Base-by-base conservation (phyloP, 2,797 vertebrate species). In the Hyperoplus immaculatus region DNA sequence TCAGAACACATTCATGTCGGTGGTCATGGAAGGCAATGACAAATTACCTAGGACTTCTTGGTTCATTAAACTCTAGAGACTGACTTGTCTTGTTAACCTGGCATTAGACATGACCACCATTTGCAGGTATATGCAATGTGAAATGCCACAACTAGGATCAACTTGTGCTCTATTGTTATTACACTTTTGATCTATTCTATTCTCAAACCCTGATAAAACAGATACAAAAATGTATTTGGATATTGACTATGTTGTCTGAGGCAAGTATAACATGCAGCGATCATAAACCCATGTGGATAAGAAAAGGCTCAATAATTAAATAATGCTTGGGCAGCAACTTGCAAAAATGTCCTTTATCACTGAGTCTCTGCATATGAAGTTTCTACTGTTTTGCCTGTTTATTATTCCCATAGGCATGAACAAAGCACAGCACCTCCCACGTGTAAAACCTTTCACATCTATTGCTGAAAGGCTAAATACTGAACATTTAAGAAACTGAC, bases 401-500 rank as follows among this genome's bases (percentile, higher is more conserved):
- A 74, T 84, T 75, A 67, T 70, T 83, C 84, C 78, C 73, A 10
- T 46, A 62, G 51, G 67, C 66, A 49, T 54, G 79, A 87, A 59
- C 51, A 79, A 77, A 80, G 18, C 49, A 47, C 46, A 55, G 41
- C 70, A 21, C 16, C 38, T 71, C 69, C 77, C 66, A n/a, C 69
- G 62, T 74, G 73, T 70, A 62, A 81, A 80, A 68, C 12, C 75
- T 70, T 80, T 72, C 38, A 67, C 42, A 77, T 77, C 72, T 63
- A 76, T 46, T 72, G 77, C 88, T 84, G 65, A 45, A 77, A 84
- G 75, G 77, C 70, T 87, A 80, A 89, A 80, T 70, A 80, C 76
- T 71, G 69, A 88, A 58, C 73, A 88, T 87, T 88, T 86, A 84
- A 72, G 77, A 77, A 85, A 81, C 59, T 77, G 68, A 83, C 81